A percentile compares a stretch with the other conserved stretches of the same genome.
These are phyloP conservation scores for Torymus auratus DNA, from an alignment of 2,888 invertebrate genomes.

Conservation along the genomic window DNA sequence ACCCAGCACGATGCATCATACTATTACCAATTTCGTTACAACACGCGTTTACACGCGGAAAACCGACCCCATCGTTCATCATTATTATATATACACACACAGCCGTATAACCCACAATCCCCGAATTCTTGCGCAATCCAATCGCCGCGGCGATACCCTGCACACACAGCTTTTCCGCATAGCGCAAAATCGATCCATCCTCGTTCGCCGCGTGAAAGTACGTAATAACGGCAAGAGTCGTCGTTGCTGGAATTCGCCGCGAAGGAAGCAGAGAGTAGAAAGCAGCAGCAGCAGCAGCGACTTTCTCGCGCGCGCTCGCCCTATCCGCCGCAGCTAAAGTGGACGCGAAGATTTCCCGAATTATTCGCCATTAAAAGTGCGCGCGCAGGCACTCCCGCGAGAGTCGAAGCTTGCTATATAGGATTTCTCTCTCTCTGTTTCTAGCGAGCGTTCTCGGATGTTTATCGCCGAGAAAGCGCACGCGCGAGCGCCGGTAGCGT, in stretches of 20 bases:
- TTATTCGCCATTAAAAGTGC: conserved; percentile 27
- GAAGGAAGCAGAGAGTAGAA: background rate
- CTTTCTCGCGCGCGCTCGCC: conserved; percentile 34
- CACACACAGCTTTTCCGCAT: conserved; percentile 18
- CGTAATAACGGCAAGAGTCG: conserved; percentile 46
- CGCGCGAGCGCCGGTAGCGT: background rate
- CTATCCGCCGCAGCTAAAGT: background rate
- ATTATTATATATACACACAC: background rate
- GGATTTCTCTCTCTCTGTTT: conserved; percentile 6
- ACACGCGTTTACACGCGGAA: background rate
- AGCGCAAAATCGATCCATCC: conserved; percentile 18
- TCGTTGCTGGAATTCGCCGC: conserved; percentile 27
- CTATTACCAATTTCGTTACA: no score
- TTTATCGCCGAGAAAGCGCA: conserved; percentile 40
- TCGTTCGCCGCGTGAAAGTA: conserved; percentile 41
- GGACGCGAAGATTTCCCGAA: conserved; percentile 47
- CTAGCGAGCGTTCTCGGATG: background rate
- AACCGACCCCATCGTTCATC: background rate
- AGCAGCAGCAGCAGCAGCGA: conserved; percentile 21
- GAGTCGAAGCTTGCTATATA: background rate
- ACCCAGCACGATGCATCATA: no score
- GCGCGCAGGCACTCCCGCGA: background rate
- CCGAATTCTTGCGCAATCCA: conserved; percentile 39
- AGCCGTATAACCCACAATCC: background rate
- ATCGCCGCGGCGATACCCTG: background rate